Evolutionary conservation across 92 coral and sea anemone genomes (phyloP), one percentile per base, ranked within the genome.

Genomic region (Parazoanthus swiftii): DNA sequence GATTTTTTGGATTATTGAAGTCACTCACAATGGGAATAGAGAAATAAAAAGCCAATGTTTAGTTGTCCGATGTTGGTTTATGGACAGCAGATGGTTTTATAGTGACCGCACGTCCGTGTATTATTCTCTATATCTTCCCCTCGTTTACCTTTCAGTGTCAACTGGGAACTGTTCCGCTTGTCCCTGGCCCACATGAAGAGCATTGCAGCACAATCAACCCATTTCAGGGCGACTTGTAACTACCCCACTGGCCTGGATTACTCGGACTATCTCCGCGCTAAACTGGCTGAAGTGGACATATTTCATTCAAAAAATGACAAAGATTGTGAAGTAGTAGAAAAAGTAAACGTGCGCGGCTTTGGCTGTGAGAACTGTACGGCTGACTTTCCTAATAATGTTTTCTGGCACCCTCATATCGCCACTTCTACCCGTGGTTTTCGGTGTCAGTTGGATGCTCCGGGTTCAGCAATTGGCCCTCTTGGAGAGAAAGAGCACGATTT

Each of bases 151-250:
- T 75, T 36, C 51, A 75, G 79, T 11, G 42, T 75, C 43, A 75
- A 75, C 79, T 75, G 48, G 79, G 2, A 39, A 39, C n/a, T 36
- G 21, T 75, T 75, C 33, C 79, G 79, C 9, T 39, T 75, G 10
- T 38, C 79, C 23, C 10, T 5, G 11, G 23, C 6, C 9, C 79
- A 75, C 3, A 75, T 75, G 79, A 38, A 15, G n/a, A 21, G 46
- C 42, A 37, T 75, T 38, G 50, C 50, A 36, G 42, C 50, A 16
- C 79, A 38, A 2, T 75, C 79, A 75, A 15, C 79, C 25, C 51
- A 75, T 43, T 36, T 75, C 79, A 75, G 79, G 46, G 79, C 79
- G 9, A 75, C 79, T 14, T 75, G 79, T 36, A 75, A 75, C 50
- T 75, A 38, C 38, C 79, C 79, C 8, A n/a, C 50, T 38, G 79